Conservation (phyloP, 2,888 invertebrate species). For the Hylaea fasciaria region DNA sequence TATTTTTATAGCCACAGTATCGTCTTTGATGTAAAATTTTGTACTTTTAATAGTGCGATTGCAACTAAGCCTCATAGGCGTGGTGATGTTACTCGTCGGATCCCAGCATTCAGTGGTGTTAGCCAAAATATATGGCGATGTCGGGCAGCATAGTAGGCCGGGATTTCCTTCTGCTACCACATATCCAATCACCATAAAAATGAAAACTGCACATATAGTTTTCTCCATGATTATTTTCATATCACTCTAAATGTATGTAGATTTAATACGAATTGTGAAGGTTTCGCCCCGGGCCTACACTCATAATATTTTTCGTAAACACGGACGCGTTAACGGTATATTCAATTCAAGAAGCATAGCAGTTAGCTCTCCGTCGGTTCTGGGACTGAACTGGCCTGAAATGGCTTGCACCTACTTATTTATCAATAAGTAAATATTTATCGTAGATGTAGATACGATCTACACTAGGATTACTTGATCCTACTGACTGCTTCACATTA, state of each 20-base stretch:
- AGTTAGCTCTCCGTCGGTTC: too few relatives aligned
- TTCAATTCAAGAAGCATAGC: too few relatives aligned
- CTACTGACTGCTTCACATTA: too few relatives aligned
- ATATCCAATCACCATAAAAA: constrained; percentile 9
- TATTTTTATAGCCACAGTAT: constrained; percentile 34
- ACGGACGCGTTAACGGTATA: background rate
- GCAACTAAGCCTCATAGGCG: constrained; percentile 40
- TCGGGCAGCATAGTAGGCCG: constrained; percentile 46
- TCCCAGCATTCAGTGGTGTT: constrained; percentile 52
- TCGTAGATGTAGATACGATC: too few relatives aligned
- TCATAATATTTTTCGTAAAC: background rate
- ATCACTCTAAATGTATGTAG: background rate
- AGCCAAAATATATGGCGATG: constrained; percentile 38
- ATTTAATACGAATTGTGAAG: background rate
- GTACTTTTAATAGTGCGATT: constrained; percentile 25
- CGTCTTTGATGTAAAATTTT: constrained; percentile 29
- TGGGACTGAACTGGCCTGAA: too few relatives aligned
- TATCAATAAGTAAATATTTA: too few relatives aligned
- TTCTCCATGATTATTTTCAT: constrained; percentile 3
- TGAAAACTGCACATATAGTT: background rate
- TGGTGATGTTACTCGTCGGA: constrained; percentile 45
- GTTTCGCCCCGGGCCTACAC: background rate
- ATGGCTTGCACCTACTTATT: too few relatives aligned
- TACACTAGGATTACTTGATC: too few relatives aligned
- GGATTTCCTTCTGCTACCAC: constrained; percentile 20